Percentiles rank a stretch among this genome's conserved stretches.
Evolutionary conservation across 2,113 vertebrate species (phyloP).

Genomic region (Rhinoderma darwinii): DNA sequence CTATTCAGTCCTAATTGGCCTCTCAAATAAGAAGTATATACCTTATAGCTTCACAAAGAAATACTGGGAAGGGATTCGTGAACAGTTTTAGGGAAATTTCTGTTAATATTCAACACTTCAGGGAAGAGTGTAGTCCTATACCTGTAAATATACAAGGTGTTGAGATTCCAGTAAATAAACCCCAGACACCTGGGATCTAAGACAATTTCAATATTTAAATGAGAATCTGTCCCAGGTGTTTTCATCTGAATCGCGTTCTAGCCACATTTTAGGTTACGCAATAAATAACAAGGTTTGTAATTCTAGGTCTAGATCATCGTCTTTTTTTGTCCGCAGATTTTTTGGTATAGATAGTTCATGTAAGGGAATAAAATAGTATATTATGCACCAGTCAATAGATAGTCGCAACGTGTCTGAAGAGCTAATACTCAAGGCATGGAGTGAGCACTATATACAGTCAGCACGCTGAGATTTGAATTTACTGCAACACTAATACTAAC

Average conservation of each 20-base stretch:
- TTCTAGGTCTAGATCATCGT: not conserved
- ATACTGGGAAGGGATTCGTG: constrained; percentile 1
- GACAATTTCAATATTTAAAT: not conserved
- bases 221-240: not conserved
- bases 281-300: not conserved
- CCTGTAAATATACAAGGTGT: constrained; percentile 17
- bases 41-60: not conserved
- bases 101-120: constrained; percentile 12
- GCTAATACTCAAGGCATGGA: constrained; percentile 4
- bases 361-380: no score
- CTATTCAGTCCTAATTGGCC: constrained; percentile 19
- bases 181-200: not conserved
- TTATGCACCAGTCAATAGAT: no score
- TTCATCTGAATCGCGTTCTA: not conserved
- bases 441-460: not conserved
- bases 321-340: not conserved
- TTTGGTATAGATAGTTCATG: no score
- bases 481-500: constrained; percentile 48
- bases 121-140: constrained; percentile 6
- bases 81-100: not conserved
- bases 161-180: constrained; percentile 12
- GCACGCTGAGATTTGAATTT: constrained; percentile 62
- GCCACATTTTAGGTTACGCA: not conserved
- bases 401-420: not conserved
- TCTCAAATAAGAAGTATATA: not conserved